A percentile compares a stretch with the other conserved stretches of the same genome.
Conservation (phyloP, 2,797 vertebrate genomes). For the Columba guinea region DNA sequence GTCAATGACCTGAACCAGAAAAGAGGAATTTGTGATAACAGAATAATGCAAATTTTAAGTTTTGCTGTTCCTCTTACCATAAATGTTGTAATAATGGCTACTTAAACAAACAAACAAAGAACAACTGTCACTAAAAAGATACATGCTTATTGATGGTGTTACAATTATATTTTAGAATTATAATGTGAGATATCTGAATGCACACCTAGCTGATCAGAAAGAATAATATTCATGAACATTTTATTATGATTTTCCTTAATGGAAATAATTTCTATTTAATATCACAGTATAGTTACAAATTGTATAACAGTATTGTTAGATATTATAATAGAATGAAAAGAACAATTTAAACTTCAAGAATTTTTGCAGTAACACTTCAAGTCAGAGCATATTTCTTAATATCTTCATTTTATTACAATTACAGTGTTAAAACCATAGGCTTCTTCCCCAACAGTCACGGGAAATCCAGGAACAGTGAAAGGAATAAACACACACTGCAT, state of each 20-base stretch:
- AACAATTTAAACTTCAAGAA: not conserved
- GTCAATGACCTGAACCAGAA: not conserved
- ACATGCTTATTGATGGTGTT: not conserved
- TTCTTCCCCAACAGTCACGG: not conserved
- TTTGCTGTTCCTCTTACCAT: not conserved
- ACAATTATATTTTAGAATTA: not conserved
- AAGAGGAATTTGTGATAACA: not conserved
- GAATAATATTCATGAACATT: not conserved
- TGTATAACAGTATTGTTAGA: not conserved
- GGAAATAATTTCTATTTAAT: conserved; percentile 21
- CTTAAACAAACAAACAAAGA: not conserved
- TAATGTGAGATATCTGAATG: not conserved
- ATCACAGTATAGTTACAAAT: not conserved
- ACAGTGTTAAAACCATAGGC: not conserved
- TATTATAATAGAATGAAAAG: not conserved
- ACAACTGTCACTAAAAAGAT: not conserved
- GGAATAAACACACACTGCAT: not conserved
- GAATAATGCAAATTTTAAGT: not conserved
- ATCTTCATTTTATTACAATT: not conserved
- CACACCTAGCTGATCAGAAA: not conserved
- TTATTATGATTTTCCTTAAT: not conserved
- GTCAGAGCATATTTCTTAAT: not conserved
- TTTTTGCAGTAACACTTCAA: not conserved
- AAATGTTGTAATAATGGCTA: not conserved
- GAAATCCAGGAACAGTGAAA: not conserved